Evolutionary conservation across 1,140 invertebrate genomes (phyloP), one percentile per base, ranked within the genome.

Genomic region (Zaprionus gabonicus): DNA sequence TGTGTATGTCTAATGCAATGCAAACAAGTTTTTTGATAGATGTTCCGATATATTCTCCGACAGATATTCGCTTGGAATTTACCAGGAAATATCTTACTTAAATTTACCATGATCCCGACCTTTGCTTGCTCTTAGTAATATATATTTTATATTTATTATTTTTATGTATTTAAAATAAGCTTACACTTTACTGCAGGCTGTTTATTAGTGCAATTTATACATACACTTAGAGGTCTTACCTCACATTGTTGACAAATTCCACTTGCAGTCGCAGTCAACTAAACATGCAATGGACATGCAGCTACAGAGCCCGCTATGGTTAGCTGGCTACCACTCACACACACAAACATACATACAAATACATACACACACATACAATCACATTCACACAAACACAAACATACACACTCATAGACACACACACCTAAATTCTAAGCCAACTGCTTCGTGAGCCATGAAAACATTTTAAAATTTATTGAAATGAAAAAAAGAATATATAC

Each of bases 381-480:
- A 20, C 20, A 20, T 20, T 20, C 9, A 34, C 31, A 34, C 2
- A 34, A 0, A 34, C 0, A 34, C 2, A 69, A 28, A 46, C 20
- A 46, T 25, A 62, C 67, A 59, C 13, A 59, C 55, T 25, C 55
- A 68, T 53, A 28, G 13, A 56, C 28, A 46, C 67, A 59, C 28
- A 59, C 55, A 25, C 28, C 59, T 53, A 38, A 13, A 56, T 31
- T 7, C 49, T 56, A 10, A 64, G 34, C 44, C 27, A 56, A 23
- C 64, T 34, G 71, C 62, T 53, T 57, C 27, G 57, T 72, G 44
- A 46, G 28, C 70, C 74, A 66, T 64, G 53, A 84, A 75, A 84
- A 74, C 71, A 69, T 82, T 81, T 82, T 58, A 75, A 57, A 81
- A 81, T 78, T 78, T 81, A 85, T 85, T 78, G 75, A 64, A 85